Evolutionary conservation across 1,140 invertebrate genomes (phyloP), one percentile per base, ranked within the genome.

Genomic region (Monomorium pharaonis): DNA sequence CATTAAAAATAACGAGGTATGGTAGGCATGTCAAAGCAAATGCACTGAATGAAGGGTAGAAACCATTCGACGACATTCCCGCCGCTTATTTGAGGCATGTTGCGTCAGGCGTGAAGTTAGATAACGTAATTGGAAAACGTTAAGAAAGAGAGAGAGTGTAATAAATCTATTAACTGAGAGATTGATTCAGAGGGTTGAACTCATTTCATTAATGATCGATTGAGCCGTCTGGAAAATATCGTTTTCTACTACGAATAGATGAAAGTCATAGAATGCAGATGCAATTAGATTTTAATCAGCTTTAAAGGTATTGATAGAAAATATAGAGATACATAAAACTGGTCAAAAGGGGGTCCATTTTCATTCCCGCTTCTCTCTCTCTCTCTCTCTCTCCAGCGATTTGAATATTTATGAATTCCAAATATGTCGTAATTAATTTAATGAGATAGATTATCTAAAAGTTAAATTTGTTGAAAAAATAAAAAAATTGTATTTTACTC

Each of bases 1-100:
- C 78, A 83, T 83, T 83, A 83, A 83, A 83, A 83, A 83, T 83
- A 83, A 83, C 78, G 78, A 83, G 78, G 42, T 14, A 74, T 49
- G 65, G 18, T 74, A 47, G 51, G 27, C 27, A 47, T 83, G 49
- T 74, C 78, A 83, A 83, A 83, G 67, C 37, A 42, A 74, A 60
- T 5, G 24, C 65, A 27, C 33, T 51, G 67, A 56, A 58, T 74
- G 51, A 83, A 47, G 78, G 63, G 24, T 74, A 37, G 37, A 47
- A 60, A 74, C 9, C 14, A 54, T 44, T 83, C 37, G 37, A 44
- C 42, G 21, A 69, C 51, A 72, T 60, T 30, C 12, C 2, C 51
- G 37, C 44, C 21, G 44, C 67, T 72, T 58, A n/a, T 58, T 83
- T 54, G 37, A 72, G 37, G 24, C 24, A 58, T 72, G 27, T 74